These are phyloP conservation scores for Alethe diademata DNA, from an alignment of 2,113 vertebrate genomes.

Conservation along the genomic window DNA sequence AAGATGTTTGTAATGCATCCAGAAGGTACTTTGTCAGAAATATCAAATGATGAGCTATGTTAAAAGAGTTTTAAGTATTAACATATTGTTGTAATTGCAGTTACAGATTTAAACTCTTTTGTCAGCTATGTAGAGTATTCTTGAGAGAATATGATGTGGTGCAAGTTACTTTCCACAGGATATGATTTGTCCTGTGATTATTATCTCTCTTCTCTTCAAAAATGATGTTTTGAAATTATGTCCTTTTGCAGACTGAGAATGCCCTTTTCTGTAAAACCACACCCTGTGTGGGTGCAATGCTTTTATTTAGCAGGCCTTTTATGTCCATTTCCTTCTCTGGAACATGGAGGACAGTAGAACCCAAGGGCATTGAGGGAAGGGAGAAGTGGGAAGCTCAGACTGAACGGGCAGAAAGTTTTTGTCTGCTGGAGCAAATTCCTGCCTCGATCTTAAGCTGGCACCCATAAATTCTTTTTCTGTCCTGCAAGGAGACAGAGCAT, in stretches of 20 bases:
- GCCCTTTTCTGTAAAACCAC: background rate
- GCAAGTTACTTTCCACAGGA: background rate
- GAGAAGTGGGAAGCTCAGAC: accelerated
- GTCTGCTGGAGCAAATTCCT: background rate
- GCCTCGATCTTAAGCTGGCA: background rate
- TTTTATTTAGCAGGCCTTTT: background rate
- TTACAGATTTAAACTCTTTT: background rate
- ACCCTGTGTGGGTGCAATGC: background rate
- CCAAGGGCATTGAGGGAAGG: background rate
- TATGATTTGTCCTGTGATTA: background rate
- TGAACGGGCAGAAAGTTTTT: background rate
- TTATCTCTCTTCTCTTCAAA: background rate
- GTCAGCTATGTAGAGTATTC: background rate
- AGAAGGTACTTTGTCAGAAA: background rate
- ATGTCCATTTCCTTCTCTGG: background rate
- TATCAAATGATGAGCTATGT: background rate
- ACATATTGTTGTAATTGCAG: background rate
- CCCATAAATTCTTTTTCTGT: background rate
- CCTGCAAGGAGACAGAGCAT: background rate
- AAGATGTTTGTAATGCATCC: background rate
- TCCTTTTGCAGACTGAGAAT: background rate
- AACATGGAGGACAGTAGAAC: background rate
- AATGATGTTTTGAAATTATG: background rate
- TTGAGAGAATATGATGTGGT: background rate
- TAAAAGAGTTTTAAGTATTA: background rate